A percentile compares a stretch with the other conserved stretches of the same genome.
Evolutionary conservation across 2,797 vertebrate species (phyloP).

Genomic region (Mormyrus hasselquistii): DNA sequence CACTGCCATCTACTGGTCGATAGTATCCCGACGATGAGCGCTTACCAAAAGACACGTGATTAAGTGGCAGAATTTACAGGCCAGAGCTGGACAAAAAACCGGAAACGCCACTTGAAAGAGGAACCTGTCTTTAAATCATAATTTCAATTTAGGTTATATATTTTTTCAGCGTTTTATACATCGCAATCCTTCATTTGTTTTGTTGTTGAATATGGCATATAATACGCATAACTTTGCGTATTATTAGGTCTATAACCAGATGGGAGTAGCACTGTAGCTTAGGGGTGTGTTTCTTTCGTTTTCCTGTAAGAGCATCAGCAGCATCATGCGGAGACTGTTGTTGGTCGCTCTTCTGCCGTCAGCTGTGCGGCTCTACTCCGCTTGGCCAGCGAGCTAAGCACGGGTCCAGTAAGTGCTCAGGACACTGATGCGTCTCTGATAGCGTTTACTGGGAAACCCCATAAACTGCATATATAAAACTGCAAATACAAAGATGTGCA

Average conservation of each 20-base stretch:
- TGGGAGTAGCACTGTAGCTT: background rate
- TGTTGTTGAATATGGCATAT: background rate
- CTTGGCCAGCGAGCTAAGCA: background rate
- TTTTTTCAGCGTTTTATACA: background rate
- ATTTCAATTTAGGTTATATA: background rate
- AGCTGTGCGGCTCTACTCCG: background rate
- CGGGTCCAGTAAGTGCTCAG: background rate
- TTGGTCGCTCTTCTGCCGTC: background rate
- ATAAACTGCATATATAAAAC: background rate
- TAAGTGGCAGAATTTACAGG: background rate
- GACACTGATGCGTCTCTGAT: background rate
- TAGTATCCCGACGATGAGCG: background rate
- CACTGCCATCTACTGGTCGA: background rate
- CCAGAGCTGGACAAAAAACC: background rate
- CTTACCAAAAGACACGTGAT: constrained; percentile 1
- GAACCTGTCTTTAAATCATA: background rate
- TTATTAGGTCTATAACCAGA: background rate
- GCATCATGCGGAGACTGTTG: background rate
- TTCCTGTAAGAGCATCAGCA: background rate
- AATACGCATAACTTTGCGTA: background rate
- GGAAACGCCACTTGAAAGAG: background rate
- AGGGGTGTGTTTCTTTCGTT: background rate
- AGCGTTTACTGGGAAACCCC: background rate
- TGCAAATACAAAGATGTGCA: background rate
- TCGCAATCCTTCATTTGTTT: background rate